phyloP scores from a whole-genome alignment of 2,797 vertebrate species.

The Corythornis leucogaster region DNA sequence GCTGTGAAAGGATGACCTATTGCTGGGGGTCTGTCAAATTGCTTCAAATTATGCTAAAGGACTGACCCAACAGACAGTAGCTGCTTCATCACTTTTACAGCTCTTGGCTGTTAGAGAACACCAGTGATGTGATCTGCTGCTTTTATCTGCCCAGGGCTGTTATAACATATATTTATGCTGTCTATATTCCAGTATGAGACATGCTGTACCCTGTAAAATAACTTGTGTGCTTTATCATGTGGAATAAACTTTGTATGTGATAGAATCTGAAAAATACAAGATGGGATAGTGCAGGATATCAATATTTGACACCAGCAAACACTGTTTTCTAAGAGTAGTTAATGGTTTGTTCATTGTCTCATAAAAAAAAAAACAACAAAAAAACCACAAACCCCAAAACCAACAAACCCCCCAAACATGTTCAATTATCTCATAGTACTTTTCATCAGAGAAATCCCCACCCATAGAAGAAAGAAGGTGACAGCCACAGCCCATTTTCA shows the following conservation, averaged over 20 bases:
- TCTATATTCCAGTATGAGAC: not conserved
- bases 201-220: not conserved
- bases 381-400: no score
- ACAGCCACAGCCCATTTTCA: not conserved
- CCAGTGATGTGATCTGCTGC: not conserved
- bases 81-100: not conserved
- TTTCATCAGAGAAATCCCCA: not conserved
- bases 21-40: not conserved
- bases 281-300: not conserved
- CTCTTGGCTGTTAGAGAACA: not conserved
- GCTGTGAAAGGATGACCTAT: not conserved
- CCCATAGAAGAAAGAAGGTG: not conserved
- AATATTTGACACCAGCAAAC: not conserved
- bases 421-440: not conserved
- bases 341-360: not conserved
- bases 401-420: no score
- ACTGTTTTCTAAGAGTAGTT: not conserved
- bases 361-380: not conserved
- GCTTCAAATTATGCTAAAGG: not conserved
- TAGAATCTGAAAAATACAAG: not conserved
- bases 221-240: not conserved
- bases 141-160: not conserved
- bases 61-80: rapidly evolving
- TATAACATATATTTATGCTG: not conserved
- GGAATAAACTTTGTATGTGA: not conserved